These are phyloP conservation scores for Scaptomyza montana DNA, from an alignment of 1,140 invertebrate genomes.

Conservation along the genomic window DNA sequence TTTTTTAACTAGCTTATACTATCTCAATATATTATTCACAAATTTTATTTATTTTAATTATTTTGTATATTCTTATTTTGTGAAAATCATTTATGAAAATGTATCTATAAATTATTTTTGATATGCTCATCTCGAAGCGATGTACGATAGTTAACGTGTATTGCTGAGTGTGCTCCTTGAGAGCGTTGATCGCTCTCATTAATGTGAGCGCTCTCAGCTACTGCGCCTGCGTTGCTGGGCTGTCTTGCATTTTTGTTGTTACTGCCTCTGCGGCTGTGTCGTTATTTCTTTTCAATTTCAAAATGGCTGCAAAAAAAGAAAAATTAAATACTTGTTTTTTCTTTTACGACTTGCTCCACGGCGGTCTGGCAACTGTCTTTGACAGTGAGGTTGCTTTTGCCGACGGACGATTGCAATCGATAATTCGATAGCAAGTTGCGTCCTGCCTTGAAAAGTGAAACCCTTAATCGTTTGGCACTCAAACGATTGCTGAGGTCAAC, in stretches of 20 bases:
- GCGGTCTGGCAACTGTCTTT: slow-evolving; percentile 1
- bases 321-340: slow-evolving; percentile 52
- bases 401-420: slow-evolving; percentile 20
- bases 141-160: not conserved
- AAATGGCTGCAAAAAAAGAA: slow-evolving; percentile 44
- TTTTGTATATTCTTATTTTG: not conserved
- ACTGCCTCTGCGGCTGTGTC: slow-evolving; percentile 27
- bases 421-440: slow-evolving; percentile 24
- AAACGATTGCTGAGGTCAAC: not conserved
- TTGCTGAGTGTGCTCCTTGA: slow-evolving; percentile 26
- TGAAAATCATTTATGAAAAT: not conserved
- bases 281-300: slow-evolving; percentile 53
- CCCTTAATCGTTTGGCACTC: not conserved
- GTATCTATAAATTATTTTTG: not conserved
- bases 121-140: not conserved
- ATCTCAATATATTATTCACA: not conserved
- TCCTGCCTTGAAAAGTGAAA: slow-evolving; percentile 35
- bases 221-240: slow-evolving; percentile 37
- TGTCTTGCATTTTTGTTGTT: slow-evolving; percentile 45
- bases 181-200: slow-evolving; percentile 26
- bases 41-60: not conserved
- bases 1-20: not conserved
- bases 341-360: slow-evolving; percentile 16
- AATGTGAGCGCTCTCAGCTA: slow-evolving; percentile 10
- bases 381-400: slow-evolving; percentile 28